Conservation (phyloP, 2,797 vertebrate genomes). For the Trichosurus vulpecula region DNA sequence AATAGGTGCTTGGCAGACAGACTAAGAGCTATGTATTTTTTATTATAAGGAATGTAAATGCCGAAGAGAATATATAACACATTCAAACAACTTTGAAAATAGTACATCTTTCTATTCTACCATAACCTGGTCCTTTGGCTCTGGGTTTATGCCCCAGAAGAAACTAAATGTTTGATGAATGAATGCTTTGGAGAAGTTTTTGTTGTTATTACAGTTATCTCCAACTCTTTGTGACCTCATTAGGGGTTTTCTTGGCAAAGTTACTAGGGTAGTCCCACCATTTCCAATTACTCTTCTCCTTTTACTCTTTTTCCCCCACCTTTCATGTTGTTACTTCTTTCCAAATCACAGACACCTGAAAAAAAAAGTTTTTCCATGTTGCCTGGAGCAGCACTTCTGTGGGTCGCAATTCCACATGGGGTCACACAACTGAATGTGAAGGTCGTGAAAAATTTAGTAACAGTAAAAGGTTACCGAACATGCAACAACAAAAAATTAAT, state of each 20-base stretch:
- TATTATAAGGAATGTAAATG: constrained; percentile 14
- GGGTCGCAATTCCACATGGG: too few relatives aligned
- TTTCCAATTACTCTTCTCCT: not conserved
- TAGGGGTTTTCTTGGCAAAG: not conserved
- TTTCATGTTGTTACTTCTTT: not conserved
- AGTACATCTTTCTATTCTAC: constrained; percentile 25
- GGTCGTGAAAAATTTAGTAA: too few relatives aligned
- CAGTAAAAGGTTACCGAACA: too few relatives aligned
- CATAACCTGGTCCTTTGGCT: not conserved
- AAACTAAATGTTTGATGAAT: not conserved
- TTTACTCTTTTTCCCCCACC: not conserved
- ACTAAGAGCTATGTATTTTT: not conserved
- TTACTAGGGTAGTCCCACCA: not conserved
- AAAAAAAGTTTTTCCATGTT: not conserved
- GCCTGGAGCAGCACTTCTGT: not conserved
- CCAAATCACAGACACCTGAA: constrained; percentile 17
- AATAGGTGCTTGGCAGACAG: not conserved
- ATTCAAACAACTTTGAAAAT: not conserved
- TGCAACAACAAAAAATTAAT: too few relatives aligned
- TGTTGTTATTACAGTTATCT: not conserved
- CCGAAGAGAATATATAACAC: not conserved
- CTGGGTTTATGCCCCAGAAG: not conserved
- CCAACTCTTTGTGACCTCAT: not conserved
- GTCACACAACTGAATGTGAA: too few relatives aligned
- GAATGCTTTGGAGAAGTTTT: constrained; percentile 13